Evolutionary conservation across 2,888 invertebrate genomes (phyloP), one percentile per base, ranked within the genome.

Genomic region (Acronicta alni): DNA sequence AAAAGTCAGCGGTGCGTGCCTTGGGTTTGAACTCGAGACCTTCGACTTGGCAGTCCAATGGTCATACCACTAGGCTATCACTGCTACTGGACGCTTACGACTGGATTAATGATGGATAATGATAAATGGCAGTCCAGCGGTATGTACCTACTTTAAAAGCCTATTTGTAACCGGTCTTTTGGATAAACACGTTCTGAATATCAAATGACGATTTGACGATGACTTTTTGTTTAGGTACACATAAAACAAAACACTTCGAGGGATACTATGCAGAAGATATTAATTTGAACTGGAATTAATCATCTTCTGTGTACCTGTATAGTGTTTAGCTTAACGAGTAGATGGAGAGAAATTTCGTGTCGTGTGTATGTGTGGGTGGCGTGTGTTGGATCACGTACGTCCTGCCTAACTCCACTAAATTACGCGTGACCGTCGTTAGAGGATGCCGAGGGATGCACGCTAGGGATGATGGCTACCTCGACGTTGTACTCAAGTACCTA

Each of bases 241-340:
- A 57, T 58, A 69, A 70, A n/a, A 74, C 58, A 70, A 55, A 74
- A 61, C 51, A 58, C 70, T 69, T 42, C 56, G 53, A 32, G 16
- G 16, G 30, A 54, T 64, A 46, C 44, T 57, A 55, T 57, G 45
- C 58, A 57, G 48, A 53, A 57, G 42, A 65, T 47, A 54, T 45
- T 47, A 14, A 43, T 54, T 30, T 47, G 26, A 47, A 51, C 57
- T 35, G 35, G 12, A 37, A 37, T 49, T 59, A 56, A 57, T 55
- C 4, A 35, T 45, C 8, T 32, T 65, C 41, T 59, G 18, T 45
- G 35, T 43, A 15, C 45, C 6, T 20, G n/a, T 15, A 15, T 23
- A 49, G 49, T n/a, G n/a, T n/a, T n/a, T n/a, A 70, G 55, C 52
- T 72, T n/a, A 59, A 49, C 58, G 26, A 39, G n/a, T 43, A 51